A percentile compares a stretch with the other conserved stretches of the same genome.
Conservation (phyloP, 2,113 vertebrate genomes). For the Gymnarchus niloticus region DNA sequence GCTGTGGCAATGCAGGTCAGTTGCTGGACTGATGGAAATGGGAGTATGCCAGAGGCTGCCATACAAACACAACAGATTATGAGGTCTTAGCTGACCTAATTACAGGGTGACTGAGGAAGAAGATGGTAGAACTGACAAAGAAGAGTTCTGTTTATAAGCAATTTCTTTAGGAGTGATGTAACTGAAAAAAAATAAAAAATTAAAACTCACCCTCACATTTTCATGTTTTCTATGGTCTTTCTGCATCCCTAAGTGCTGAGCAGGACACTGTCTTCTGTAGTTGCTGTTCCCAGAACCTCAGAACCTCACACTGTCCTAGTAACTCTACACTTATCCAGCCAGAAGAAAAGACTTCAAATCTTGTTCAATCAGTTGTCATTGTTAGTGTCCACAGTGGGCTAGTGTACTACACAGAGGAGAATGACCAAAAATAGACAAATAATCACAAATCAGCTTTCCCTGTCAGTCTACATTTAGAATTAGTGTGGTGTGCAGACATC, state of each 20-base stretch:
- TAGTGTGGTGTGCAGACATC: neutral
- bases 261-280: neutral
- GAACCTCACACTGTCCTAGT: neutral
- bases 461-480: neutral
- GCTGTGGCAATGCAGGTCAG: slow-evolving; percentile 58
- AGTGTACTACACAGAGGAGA: too few species aligned
- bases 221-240: neutral
- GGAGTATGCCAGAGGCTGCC: neutral
- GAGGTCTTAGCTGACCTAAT: slow-evolving; percentile 2
- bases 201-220: neutral
- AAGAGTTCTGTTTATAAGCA: slow-evolving; percentile 3
- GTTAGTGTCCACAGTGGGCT: too few species aligned
- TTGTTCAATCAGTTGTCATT: too few species aligned
- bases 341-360: too few species aligned
- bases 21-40: slow-evolving; percentile 39
- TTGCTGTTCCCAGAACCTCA: neutral
- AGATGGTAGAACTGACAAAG: slow-evolving; percentile 6
- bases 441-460: neutral
- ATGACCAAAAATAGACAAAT: neutral
- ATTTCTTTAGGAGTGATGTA: neutral
- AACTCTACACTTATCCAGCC: neutral
- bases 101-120: slow-evolving; percentile 19
- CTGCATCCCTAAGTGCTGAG: neutral
- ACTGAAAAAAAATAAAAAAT: neutral
- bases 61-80: slow-evolving; percentile 15